Conservation (phyloP, 1,140 invertebrate species). For the Bombus superbus region DNA sequence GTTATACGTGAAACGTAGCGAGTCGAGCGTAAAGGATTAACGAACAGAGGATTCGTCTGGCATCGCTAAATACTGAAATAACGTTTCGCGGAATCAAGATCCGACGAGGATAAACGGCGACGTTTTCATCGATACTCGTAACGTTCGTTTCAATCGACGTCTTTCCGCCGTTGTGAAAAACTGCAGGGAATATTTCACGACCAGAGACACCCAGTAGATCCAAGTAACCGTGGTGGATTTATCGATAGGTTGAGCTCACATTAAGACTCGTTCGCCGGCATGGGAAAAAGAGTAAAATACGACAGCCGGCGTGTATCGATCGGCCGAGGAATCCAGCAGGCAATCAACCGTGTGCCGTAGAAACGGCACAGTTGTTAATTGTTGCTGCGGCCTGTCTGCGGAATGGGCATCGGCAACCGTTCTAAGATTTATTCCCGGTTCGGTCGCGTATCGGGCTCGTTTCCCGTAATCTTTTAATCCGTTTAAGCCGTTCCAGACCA, state of each 20-base stretch:
- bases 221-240: constrained; percentile 51
- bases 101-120: background rate
- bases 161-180: background rate
- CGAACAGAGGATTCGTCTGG: background rate
- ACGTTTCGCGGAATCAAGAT: constrained; percentile 1
- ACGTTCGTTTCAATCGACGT: background rate
- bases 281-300: constrained; percentile 46
- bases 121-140: background rate
- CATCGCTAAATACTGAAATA: background rate
- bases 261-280: constrained; percentile 51
- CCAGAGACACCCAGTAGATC: constrained; percentile 5
- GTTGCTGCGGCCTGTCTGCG: constrained; percentile 52
- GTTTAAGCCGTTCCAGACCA: background rate
- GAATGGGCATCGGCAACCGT: constrained; percentile 24
- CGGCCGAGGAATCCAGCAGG: constrained; percentile 47
- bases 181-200: background rate
- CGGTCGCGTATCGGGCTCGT: constrained; percentile 10
- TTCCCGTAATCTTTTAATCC: constrained; percentile 40
- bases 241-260: constrained; percentile 58
- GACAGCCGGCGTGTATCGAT: constrained; percentile 50
- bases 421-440: constrained; percentile 54
- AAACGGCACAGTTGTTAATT: constrained; percentile 61
- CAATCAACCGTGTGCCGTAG: constrained; percentile 32
- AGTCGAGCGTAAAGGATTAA: background rate
- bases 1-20: background rate